Conservation (phyloP, 64 coral and sea anemone species). For the Pocillopora verrucosa region DNA sequence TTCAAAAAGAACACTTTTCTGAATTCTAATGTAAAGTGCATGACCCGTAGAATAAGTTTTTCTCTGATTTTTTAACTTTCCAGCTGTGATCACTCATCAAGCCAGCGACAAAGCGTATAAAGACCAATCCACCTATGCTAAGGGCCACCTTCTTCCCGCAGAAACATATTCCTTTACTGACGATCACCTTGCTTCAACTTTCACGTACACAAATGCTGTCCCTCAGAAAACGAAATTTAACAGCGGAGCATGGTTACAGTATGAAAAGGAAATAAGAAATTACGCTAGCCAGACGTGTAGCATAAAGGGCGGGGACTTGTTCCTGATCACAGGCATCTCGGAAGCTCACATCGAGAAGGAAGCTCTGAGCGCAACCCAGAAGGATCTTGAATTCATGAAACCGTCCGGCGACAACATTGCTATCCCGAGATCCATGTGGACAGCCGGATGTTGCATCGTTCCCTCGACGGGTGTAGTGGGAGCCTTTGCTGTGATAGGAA, state of each 20-base stretch:
- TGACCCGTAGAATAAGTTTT: no score
- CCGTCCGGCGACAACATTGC: not conserved
- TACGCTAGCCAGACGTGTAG: not conserved
- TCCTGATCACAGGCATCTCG: constrained; percentile 27
- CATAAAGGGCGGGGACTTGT: not conserved
- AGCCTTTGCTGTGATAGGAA: constrained; percentile 46
- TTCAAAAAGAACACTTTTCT: no score
- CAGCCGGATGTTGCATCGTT: constrained; percentile 24
- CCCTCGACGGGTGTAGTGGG: not conserved
- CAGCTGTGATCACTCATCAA: no score
- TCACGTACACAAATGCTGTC: constrained; percentile 41
- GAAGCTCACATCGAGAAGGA: not conserved
- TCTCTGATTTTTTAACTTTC: no score
- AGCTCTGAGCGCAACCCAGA: not conserved
- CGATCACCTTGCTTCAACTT: not conserved
- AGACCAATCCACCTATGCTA: not conserved
- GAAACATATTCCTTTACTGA: constrained; percentile 17
- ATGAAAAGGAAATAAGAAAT: not conserved
- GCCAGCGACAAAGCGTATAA: no score
- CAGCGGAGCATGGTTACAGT: not conserved
- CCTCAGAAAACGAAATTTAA: constrained; percentile 18
- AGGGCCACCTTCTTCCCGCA: constrained; percentile 34
- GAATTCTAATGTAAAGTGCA: no score
- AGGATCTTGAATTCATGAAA: not conserved
- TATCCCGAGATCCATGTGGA: constrained; percentile 52